Evolutionary conservation across 2,113 vertebrate species (phyloP).

Genomic region (Procavia capensis): DNA sequence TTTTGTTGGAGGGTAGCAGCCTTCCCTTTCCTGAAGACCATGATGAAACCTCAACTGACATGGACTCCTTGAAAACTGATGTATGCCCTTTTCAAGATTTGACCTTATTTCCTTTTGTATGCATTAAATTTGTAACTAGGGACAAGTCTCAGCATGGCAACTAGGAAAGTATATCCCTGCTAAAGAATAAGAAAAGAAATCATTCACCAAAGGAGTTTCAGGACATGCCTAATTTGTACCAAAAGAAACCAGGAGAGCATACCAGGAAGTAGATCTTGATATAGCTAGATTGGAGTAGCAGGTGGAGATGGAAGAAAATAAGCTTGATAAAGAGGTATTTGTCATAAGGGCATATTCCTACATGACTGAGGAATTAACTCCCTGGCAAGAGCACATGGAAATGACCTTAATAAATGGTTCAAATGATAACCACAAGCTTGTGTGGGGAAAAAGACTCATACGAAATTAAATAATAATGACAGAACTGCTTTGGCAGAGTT

Average conservation of each 20-base stretch:
- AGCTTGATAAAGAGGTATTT: background rate
- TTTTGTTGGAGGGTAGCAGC: background rate
- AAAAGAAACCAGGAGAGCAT: background rate
- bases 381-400: background rate
- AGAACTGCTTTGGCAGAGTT: conserved; percentile 53
- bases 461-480: conserved; percentile 59
- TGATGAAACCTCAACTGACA: background rate
- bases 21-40: background rate
- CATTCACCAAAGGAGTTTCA: background rate
- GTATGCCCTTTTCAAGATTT: background rate
- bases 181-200: background rate
- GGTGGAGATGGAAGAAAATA: background rate
- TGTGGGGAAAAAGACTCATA: background rate
- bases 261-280: background rate
- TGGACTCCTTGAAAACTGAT: background rate
- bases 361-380: background rate
- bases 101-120: background rate
- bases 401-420: background rate
- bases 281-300: background rate
- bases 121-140: background rate
- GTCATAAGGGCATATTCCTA: background rate
- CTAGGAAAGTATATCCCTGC: background rate
- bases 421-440: background rate
- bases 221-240: background rate
- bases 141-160: background rate